Base-by-base conservation (phyloP, 2,797 vertebrate genomes). In the Enoplosus armatus region DNA sequence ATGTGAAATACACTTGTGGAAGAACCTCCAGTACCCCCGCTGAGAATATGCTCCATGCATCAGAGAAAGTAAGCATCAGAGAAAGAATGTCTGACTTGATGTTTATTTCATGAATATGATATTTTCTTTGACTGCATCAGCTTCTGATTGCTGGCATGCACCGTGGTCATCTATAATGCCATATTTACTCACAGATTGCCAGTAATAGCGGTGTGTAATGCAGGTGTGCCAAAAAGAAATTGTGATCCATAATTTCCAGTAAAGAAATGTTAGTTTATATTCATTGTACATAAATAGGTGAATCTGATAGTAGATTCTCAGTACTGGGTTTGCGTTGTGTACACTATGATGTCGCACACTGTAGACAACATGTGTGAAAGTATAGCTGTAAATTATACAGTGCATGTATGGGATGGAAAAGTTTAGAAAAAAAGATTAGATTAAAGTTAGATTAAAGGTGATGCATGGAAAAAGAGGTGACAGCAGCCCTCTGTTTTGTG, bases 371-470 rank as follows among this genome's bases (percentile, higher is more conserved):
- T 15, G 43, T 79, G 29, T 33, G 5, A 85, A 83, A 47, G 26
- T 68, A 47, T 33, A 53, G 58, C 63, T 79, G 53, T 48, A 77
- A 85, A 85, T 83, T 66, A 87, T 14, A 85, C 51, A 43, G 64
- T 39, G 29, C 53, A 67, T 54, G 26, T 45, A 29, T 48, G 37
- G 41, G 29, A 22, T 71, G 70, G 83, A 63, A 75, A 83, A 77
- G 76, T 54, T 78, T 37, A 90, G 82, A 18, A 69, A 56, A 8
- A 64, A 29, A 75, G 33, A 67, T 27, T 7, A 54, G 41, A 71
- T 37, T 84, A 3, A 50, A 8, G 29, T 51, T 37, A 59, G 73
- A 90, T 90, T 83, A 89, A 61, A 90, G 80, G 60, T 72, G 73
- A 59, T 43, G 65, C 54, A 45, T 84, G 64, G 72, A 66, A 71